Percentiles rank a stretch among this genome's conserved stretches.
phyloP scores from a whole-genome alignment of 2,888 invertebrate genomes.

The Ornithoptera alexandrae region DNA sequence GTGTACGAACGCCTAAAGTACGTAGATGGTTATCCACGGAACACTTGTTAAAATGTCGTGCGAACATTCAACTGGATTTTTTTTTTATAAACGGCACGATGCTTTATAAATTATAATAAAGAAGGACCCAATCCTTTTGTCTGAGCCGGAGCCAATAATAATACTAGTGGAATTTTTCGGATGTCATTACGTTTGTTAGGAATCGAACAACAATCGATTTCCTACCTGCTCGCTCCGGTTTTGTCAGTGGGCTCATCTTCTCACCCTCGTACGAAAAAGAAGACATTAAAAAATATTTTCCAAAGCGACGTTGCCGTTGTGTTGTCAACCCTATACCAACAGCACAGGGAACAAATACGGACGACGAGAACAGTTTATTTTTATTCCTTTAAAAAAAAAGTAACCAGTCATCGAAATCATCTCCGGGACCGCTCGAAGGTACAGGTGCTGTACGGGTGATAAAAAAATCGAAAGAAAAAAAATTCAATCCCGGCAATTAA shows the following conservation, averaged over 20 bases:
- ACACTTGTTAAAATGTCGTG: background rate
- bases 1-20: too few relatives aligned
- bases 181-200: slow-evolving; percentile 36
- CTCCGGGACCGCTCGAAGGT: slow-evolving; percentile 53
- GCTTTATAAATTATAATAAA: background rate
- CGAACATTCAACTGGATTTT: background rate
- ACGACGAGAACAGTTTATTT: slow-evolving; percentile 44
- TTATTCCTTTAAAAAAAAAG: slow-evolving; percentile 43
- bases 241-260: slow-evolving; percentile 63
- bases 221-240: slow-evolving; percentile 63
- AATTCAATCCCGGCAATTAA: slow-evolving; percentile 66
- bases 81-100: background rate
- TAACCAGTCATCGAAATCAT: slow-evolving; percentile 70
- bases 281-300: slow-evolving; percentile 49
- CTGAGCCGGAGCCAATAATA: slow-evolving; percentile 32
- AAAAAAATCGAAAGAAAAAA: slow-evolving; percentile 41
- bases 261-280: slow-evolving; percentile 53
- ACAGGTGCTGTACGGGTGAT: slow-evolving; percentile 66
- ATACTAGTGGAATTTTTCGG: slow-evolving; percentile 22
- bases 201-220: slow-evolving; percentile 66
- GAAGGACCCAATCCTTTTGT: slow-evolving; percentile 46
- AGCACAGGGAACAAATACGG: slow-evolving; percentile 4
- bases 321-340: slow-evolving; percentile 18
- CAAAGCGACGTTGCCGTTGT: slow-evolving; percentile 1
- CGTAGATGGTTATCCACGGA: too few relatives aligned